A percentile compares a stretch with the other conserved stretches of the same genome.
Conservation (phyloP, 2,113 vertebrate genomes). For the Gavialis gangeticus region DNA sequence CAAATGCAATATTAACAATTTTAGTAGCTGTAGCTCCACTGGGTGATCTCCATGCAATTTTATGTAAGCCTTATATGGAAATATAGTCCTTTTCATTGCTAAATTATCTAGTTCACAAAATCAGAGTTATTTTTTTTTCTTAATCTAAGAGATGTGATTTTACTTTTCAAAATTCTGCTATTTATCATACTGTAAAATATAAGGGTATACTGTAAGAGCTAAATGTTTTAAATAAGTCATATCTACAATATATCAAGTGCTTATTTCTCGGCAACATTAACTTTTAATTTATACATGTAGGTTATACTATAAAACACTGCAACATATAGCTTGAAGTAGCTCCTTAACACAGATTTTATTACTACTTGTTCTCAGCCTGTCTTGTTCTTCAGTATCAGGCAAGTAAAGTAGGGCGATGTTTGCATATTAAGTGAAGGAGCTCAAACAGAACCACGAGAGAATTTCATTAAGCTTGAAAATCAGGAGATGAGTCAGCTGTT, state of each 20-base stretch:
- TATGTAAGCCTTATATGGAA: background rate
- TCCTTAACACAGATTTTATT: background rate
- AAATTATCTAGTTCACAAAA: background rate
- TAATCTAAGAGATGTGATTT: background rate
- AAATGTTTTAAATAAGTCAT: background rate
- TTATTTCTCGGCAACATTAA: background rate
- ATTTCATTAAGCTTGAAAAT: background rate
- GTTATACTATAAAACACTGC: background rate
- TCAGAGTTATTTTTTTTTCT: slow-evolving; percentile 1
- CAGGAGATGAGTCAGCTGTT: background rate
- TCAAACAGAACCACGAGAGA: background rate
- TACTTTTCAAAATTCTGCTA: slow-evolving; percentile 4
- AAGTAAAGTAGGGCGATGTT: background rate
- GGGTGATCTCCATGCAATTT: background rate
- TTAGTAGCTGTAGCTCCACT: background rate
- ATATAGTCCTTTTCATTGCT: background rate
- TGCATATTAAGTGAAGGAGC: background rate
- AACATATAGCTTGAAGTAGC: background rate
- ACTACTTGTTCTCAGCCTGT: background rate
- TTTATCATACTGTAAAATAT: background rate
- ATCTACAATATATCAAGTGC: background rate
- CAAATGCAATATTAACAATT: background rate
- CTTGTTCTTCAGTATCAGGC: background rate
- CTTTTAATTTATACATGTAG: background rate
- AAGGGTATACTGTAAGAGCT: background rate